Percentiles rank a stretch among this genome's conserved stretches.
These are phyloP conservation scores for Lacerta bilineata DNA, from an alignment of 2,797 vertebrate genomes.

Conservation along the genomic window DNA sequence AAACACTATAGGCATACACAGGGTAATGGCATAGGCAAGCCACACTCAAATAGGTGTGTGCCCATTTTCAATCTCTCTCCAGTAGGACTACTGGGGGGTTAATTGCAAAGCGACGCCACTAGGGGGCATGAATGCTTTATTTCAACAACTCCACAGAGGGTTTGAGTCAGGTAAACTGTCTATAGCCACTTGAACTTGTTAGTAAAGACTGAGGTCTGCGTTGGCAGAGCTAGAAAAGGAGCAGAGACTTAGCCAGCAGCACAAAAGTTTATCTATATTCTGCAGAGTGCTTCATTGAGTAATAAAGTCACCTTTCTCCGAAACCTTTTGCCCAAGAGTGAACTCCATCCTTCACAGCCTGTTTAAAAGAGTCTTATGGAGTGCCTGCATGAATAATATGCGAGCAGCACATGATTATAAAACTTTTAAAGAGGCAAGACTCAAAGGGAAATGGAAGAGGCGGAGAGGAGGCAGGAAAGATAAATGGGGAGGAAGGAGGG, in stretches of 20 bases:
- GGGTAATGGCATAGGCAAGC: background rate
- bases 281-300: constrained; percentile 49
- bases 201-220: constrained; percentile 57
- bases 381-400: constrained; percentile 66
- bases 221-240: constrained; percentile 37
- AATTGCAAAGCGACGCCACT: constrained; percentile 69
- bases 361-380: constrained; percentile 66
- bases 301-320: constrained; percentile 71
- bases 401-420: constrained; percentile 39
- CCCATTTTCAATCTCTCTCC: background rate
- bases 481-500: constrained; percentile 28
- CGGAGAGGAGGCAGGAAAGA: constrained; percentile 38
- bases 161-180: background rate
- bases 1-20: background rate
- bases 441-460: constrained; percentile 47
- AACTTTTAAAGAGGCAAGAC: constrained; percentile 50
- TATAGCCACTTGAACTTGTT: constrained; percentile 43
- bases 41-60: background rate
- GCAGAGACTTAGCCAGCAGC: constrained; percentile 24
- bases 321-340: constrained; percentile 73
- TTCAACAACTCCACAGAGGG: constrained; percentile 47
- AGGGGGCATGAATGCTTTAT: constrained; percentile 49
- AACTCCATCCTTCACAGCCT: constrained; percentile 59
- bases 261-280: constrained; percentile 71
- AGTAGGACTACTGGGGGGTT: background rate